These are phyloP conservation scores for Eledona agricola DNA, from an alignment of 2,888 invertebrate species.

Conservation along the genomic window DNA sequence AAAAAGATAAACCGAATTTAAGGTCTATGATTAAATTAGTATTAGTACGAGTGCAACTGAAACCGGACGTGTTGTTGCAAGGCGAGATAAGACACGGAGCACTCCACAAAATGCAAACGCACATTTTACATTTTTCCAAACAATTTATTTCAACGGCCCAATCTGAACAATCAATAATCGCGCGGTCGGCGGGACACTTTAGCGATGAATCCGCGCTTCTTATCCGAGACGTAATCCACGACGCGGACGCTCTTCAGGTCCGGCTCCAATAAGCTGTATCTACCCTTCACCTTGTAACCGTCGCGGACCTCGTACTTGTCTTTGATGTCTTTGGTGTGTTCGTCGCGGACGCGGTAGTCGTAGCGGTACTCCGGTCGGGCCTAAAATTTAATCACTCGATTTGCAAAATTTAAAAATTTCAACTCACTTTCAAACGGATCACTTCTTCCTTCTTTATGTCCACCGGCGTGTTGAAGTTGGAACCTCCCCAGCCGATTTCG, in stretches of 20 bases:
- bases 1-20: slow-evolving; percentile 55
- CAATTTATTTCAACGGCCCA: too few species aligned
- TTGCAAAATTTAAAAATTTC: slow-evolving; percentile 3
- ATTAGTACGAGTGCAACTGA: slow-evolving; percentile 35
- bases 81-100: slow-evolving; percentile 38
- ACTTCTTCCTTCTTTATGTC: slow-evolving; percentile 51
- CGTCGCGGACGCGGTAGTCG: slow-evolving; percentile 55
- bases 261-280: slow-evolving; percentile 55
- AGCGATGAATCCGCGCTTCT: slow-evolving; percentile 56
- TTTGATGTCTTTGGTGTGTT: slow-evolving; percentile 54
- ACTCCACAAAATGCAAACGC: too few species aligned
- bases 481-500: slow-evolving; percentile 44
- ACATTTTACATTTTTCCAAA: too few species aligned
- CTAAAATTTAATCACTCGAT: slow-evolving; percentile 36
- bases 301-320: slow-evolving; percentile 55
- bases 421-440: slow-evolving; percentile 51
- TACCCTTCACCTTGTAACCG: slow-evolving; percentile 57
- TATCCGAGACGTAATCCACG: slow-evolving; percentile 55
- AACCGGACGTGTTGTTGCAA: slow-evolving; percentile 38
- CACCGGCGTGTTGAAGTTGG: slow-evolving; percentile 50
- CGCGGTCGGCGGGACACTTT: too few species aligned
- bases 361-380: slow-evolving; percentile 58
- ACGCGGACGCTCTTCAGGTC: slow-evolving; percentile 55
- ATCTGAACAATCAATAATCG: too few species aligned
- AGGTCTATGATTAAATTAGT: slow-evolving; percentile 44